Evolutionary conservation across 2,888 invertebrate species (phyloP).

Genomic region (Napeogenes inachia): DNA sequence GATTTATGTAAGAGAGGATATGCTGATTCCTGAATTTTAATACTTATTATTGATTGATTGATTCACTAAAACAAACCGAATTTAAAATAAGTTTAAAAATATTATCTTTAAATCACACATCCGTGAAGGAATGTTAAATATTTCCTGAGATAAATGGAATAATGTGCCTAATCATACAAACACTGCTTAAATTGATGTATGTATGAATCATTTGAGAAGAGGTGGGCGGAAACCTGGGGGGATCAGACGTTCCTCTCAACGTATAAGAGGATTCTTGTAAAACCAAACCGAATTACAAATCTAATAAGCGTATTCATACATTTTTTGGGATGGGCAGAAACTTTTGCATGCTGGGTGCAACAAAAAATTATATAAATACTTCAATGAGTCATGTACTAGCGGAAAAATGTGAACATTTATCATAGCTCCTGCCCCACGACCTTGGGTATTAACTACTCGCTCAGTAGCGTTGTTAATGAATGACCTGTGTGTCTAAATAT

Average conservation of each 20-base stretch:
- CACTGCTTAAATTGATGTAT: conserved; percentile 13
- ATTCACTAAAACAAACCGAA: too few species aligned
- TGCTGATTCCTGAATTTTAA: too few species aligned
- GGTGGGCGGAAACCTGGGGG: conserved; percentile 14
- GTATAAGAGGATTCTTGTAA: background rate
- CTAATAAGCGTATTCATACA: background rate
- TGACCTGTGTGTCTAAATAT: conserved; percentile 8
- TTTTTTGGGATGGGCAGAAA: conserved; percentile 6
- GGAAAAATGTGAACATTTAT: conserved; percentile 27
- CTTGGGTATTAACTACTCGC: conserved; percentile 29
- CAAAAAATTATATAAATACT: conserved; percentile 18
- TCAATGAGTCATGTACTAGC: conserved; percentile 29
- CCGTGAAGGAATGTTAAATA: conserved; percentile 17
- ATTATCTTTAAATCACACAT: background rate
- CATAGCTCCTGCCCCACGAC: conserved; percentile 18
- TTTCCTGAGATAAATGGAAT: conserved; percentile 22
- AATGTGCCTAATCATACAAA: conserved; percentile 22
- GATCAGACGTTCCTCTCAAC: background rate
- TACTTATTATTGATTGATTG: too few species aligned
- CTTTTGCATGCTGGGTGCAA: background rate
- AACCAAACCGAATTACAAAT: conserved; percentile 7
- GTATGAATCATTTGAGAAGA: conserved; percentile 14
- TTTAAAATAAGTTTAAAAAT: background rate
- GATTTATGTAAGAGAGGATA: too few species aligned
- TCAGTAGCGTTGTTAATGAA: conserved; percentile 25